Evolutionary conservation across 2,113 vertebrate genomes (phyloP).

Genomic region (Pituophis catenifer): DNA sequence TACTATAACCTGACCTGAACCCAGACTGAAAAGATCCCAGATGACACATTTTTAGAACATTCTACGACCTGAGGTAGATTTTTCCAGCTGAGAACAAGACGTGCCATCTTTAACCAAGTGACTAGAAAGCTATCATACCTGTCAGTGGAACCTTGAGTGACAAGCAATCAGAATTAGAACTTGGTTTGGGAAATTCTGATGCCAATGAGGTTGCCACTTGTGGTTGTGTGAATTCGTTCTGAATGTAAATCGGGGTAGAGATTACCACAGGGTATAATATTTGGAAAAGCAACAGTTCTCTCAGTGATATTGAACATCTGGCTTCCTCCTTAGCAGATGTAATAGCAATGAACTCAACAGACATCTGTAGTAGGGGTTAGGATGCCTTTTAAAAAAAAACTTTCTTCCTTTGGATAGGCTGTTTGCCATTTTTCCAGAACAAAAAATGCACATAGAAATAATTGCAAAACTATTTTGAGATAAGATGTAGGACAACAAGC

Average conservation of each 20-base stretch:
- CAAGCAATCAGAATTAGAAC: not conserved
- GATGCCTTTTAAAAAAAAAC: no score
- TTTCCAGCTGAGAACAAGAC: not conserved
- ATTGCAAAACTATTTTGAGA: not conserved
- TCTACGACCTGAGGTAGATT: not conserved
- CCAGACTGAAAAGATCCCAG: not conserved
- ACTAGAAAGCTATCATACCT: not conserved
- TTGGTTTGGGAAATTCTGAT: not conserved
- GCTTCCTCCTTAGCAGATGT: not conserved
- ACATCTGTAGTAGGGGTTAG: not conserved
- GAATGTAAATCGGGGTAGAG: not conserved
- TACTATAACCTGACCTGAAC: not conserved
- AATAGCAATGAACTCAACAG: not conserved
- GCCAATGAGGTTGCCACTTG: not conserved
- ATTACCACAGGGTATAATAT: not conserved
- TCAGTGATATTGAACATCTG: not conserved
- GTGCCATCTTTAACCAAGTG: not conserved
- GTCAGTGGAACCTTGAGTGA: not conserved
- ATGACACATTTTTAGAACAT: not conserved
- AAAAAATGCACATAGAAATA: not conserved
- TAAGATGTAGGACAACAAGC: not conserved
- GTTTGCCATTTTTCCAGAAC: not conserved
- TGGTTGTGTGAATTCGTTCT: not conserved
- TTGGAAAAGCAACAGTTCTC: not conserved
- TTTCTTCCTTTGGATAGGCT: not conserved